Evolutionary conservation across 2,797 vertebrate genomes (phyloP), one percentile per base, ranked within the genome.

Genomic region (Sphenopsis melanotis): DNA sequence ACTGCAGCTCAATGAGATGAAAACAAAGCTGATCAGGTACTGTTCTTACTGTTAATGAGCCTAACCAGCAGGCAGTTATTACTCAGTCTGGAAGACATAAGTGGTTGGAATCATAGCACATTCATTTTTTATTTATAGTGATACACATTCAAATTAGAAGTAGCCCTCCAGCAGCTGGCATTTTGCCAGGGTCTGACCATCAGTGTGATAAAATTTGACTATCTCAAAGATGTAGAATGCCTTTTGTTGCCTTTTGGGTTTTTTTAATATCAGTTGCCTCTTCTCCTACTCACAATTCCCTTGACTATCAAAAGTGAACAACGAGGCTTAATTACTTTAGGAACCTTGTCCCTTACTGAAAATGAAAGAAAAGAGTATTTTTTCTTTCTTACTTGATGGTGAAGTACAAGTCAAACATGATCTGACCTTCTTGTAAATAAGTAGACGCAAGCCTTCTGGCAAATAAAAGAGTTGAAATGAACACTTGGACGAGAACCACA

Each of bases 11-110:
- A 81, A 53, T 9, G 46, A 94, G 93, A 95, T 96, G 94, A 96
- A 94, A 96, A 94, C 89, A 95, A 97, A 96, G 95, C 89, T 24
- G 76, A 93, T 91, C 94, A 96, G 95, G 95, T 97, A 96, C 92
- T 83, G 91, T 52, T 96, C 95, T 94, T 89, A 92, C 85, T 92
- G 91, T 95, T 97, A 96, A 96, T 95, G 94, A 97, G 89, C 69
- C 87, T 94, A 94, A 95, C 89, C 92, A 96, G 91, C 89, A 94
- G 82, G 95, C 89, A 92, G 72, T 94, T 96, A 96, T 96, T 96
- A 96, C 63, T 95, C 85, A 94, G 95, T 89, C 94, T 94, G 94
- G 91, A 95, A 90, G 91, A 90, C 89, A 72, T 91, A 97, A 96
- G 92, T 87, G 91, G 83, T 79, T 91, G 72, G 69, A 94, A 95